phyloP scores from a whole-genome alignment of 2,888 invertebrate genomes.

The Morpho deidamia region DNA sequence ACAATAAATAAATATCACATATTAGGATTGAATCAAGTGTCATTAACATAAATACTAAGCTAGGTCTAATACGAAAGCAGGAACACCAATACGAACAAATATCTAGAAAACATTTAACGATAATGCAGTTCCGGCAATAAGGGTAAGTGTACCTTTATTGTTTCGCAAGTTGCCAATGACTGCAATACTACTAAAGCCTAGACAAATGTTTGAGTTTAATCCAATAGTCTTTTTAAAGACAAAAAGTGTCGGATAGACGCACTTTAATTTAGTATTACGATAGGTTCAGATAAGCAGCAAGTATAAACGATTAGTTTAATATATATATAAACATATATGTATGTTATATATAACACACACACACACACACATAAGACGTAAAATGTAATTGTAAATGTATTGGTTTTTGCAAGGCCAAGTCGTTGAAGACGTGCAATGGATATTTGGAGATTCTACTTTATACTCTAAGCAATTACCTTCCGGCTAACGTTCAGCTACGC shows the following conservation, averaged over 20 bases:
- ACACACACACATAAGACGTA: too few relatives aligned
- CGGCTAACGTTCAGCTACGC: too few relatives aligned
- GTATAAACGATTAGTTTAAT: not conserved
- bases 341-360: too few relatives aligned
- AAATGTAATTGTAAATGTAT: too few relatives aligned
- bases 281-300: not conserved
- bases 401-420: too few relatives aligned
- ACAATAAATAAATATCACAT: not conserved
- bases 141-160: conserved; percentile 51
- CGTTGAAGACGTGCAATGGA: too few relatives aligned
- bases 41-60: conserved; percentile 29
- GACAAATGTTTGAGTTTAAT: not conserved
- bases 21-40: conserved; percentile 22
- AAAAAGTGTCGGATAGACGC: not conserved
- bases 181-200: conserved; percentile 6
- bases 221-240: not conserved
- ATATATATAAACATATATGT: too few relatives aligned
- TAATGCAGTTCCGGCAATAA: conserved; percentile 48
- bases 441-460: too few relatives aligned
- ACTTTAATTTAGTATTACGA: not conserved
- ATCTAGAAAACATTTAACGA: conserved; percentile 51
- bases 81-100: conserved; percentile 60
- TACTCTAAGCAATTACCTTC: too few relatives aligned
- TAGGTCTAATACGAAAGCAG: conserved; percentile 24
- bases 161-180: conserved; percentile 26